Percentiles rank a stretch among this genome's conserved stretches.
Evolutionary conservation across 2,113 vertebrate genomes (phyloP).

Genomic region (Procavia capensis): DNA sequence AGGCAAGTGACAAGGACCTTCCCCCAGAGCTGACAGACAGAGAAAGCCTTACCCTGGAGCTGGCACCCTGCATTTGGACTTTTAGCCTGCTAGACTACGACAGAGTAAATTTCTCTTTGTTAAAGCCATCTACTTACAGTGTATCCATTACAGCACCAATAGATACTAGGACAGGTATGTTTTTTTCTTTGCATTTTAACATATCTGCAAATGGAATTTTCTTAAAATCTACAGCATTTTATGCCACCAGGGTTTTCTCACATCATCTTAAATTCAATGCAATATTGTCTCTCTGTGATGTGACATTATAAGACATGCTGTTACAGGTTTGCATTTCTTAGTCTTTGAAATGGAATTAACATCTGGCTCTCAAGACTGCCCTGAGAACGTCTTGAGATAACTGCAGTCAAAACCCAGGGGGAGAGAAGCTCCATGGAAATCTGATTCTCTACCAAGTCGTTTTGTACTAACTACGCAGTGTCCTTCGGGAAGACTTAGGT

Average conservation of each 20-base stretch:
- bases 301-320: background rate
- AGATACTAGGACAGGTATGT: background rate
- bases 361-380: background rate
- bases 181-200: background rate
- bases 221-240: background rate
- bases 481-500: background rate
- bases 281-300: background rate
- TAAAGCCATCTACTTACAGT: too few species aligned
- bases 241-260: too few species aligned
- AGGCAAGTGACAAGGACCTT: too few species aligned
- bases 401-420: background rate
- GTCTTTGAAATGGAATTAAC: background rate
- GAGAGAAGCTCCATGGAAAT: background rate
- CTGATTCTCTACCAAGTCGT: background rate
- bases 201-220: background rate
- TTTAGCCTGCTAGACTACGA: too few species aligned
- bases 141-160: too few species aligned
- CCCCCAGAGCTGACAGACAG: too few species aligned
- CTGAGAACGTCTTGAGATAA: background rate
- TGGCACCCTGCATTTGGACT: too few species aligned
- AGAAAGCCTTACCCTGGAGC: too few species aligned
- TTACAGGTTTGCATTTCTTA: background rate
- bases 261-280: background rate
- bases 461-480: background rate
- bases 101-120: too few species aligned